Evolutionary conservation across 2,113 vertebrate genomes (phyloP).

Genomic region (Pungitius pungitius): DNA sequence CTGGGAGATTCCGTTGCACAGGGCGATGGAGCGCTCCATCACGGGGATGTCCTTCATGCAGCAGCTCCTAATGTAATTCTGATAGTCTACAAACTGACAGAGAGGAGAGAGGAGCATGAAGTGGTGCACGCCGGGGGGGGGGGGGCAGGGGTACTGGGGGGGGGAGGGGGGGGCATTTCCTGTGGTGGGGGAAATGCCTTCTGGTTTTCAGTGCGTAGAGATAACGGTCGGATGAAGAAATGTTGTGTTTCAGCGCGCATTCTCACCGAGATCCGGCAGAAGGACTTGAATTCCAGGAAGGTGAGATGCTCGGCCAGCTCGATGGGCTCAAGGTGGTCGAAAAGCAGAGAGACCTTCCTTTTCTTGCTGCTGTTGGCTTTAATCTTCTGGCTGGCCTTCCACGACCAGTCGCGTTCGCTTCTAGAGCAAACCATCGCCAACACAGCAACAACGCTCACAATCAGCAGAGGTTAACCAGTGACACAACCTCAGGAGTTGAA

Average conservation of each 20-base stretch:
- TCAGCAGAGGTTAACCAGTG: background rate
- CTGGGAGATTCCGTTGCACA: constrained; percentile 95
- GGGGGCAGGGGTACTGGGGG: constrained; percentile 49
- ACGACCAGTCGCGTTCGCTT: constrained; percentile 93
- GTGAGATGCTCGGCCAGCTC: constrained; percentile 95
- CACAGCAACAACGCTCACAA: background rate
- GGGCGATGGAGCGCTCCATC: constrained; percentile 94
- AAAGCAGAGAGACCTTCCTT: constrained; percentile 95
- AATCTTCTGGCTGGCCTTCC: constrained; percentile 93
- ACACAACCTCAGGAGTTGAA: background rate
- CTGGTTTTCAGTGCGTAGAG: constrained; percentile 16
- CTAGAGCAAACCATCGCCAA: constrained; percentile 68
- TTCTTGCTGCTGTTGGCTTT: constrained; percentile 93
- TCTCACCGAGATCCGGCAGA: constrained; percentile 94
- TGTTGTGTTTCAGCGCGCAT: background rate
- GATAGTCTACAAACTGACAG: constrained; percentile 90
- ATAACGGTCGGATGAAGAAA: constrained; percentile 6
- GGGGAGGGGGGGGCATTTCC: constrained; percentile 51
- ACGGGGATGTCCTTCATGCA: constrained; percentile 94
- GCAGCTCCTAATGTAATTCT: constrained; percentile 91
- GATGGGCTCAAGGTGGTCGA: constrained; percentile 93
- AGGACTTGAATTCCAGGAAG: constrained; percentile 95
- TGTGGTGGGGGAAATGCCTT: constrained; percentile 31
- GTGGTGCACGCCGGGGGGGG: constrained; percentile 45
- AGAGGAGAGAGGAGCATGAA: constrained; percentile 16